Conservation (phyloP, 2,113 vertebrate species). For the Monarcha castaneiventris region DNA sequence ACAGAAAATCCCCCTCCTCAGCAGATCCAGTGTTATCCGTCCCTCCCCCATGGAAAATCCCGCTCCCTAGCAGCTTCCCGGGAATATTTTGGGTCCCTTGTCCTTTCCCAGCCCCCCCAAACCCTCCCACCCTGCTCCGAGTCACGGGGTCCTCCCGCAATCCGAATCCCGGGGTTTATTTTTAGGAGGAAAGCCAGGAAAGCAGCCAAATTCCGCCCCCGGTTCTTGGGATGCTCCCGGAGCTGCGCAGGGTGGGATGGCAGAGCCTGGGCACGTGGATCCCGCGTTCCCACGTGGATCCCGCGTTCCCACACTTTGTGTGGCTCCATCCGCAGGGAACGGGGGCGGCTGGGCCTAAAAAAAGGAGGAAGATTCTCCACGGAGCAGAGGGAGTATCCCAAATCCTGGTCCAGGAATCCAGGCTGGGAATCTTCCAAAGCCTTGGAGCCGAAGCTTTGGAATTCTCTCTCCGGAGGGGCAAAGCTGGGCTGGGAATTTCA, state of each 20-base stretch:
- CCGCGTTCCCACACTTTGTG: not conserved
- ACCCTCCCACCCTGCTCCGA: not conserved
- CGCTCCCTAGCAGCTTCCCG: accelerated
- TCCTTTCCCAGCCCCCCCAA: not conserved
- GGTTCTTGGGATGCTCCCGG: not conserved
- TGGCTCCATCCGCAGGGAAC: not conserved
- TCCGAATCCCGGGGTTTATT: not conserved
- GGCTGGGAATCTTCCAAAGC: not conserved
- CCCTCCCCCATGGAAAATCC: not conserved
- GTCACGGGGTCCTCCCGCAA: not conserved
- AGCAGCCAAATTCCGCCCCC: not conserved
- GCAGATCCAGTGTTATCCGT: not conserved
- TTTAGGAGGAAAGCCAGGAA: not conserved
- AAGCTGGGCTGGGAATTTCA: not conserved
- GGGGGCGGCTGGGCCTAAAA: not conserved
- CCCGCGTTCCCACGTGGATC: accelerated
- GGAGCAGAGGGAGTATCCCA: not conserved
- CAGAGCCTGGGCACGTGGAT: not conserved
- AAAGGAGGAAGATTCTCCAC: not conserved
- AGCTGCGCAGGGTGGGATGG: not conserved
- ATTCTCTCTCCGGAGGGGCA: not conserved
- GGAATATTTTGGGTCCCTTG: not conserved
- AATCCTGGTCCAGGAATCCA: not conserved
- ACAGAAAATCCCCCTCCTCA: not conserved
- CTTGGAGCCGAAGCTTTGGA: not conserved